Conservation (phyloP, 2,888 invertebrate species). For the Choristoneura rosaceana region DNA sequence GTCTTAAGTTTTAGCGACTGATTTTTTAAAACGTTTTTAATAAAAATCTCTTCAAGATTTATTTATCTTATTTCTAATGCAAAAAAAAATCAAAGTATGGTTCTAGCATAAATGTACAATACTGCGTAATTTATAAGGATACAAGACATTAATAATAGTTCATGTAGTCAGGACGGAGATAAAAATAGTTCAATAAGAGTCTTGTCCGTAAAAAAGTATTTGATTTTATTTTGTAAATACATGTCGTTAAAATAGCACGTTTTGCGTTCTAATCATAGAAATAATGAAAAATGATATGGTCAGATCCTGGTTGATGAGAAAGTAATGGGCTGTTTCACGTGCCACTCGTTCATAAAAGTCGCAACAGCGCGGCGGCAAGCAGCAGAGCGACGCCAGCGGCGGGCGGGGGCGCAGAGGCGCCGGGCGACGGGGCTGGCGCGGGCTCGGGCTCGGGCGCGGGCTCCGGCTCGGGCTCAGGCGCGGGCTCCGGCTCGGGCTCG, state of each 20-base stretch:
- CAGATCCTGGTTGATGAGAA: background rate
- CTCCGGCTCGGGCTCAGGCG: conserved; percentile 9
- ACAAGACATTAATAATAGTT: no score
- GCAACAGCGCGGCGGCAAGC: conserved; percentile 3
- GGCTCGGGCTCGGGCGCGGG: conserved; percentile 59
- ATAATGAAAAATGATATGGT: background rate
- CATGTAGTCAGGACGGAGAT: no score
- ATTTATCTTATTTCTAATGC: no score
- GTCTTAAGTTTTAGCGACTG: no score
- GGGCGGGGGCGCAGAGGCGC: background rate
- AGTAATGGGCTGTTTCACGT: background rate
- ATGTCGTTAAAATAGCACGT: background rate
- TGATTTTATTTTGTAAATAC: no score
- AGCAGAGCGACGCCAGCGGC: background rate
- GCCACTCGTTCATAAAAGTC: background rate
- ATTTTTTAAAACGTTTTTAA: no score
- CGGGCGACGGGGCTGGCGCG: conserved; percentile 48
- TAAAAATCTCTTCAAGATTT: no score
- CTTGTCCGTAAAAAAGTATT: no score
- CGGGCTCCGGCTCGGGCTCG: conserved; percentile 73
- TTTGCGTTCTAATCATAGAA: background rate
- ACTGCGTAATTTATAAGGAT: no score
- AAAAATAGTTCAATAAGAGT: no score
- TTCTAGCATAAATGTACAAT: no score
- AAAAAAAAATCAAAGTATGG: no score